These are phyloP conservation scores for Macrochelys suwanniensis DNA, from an alignment of 2,797 vertebrate genomes.

Conservation along the genomic window DNA sequence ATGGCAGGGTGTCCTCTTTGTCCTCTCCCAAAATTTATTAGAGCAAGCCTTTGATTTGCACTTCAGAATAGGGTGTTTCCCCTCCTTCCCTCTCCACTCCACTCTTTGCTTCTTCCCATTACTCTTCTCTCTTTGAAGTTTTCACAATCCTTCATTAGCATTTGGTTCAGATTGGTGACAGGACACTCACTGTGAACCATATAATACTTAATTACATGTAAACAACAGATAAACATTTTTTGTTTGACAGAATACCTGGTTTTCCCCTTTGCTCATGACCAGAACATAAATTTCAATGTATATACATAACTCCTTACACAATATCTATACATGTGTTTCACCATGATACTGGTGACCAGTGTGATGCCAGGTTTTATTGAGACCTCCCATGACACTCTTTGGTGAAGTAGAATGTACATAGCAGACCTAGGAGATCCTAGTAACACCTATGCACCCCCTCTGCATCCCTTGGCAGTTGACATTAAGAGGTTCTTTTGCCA, in stretches of 20 bases:
- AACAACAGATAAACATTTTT: neutral
- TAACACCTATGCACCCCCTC: neutral
- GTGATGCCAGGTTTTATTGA: neutral
- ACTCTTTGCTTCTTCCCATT: neutral
- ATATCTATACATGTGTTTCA: neutral
- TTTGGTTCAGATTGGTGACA: neutral
- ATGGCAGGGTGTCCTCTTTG: neutral
- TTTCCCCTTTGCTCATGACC: neutral
- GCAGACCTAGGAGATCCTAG: neutral
- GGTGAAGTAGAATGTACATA: neutral
- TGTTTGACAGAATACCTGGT: neutral
- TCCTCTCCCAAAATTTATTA: neutral
- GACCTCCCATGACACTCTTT: neutral
- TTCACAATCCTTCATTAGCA: neutral
- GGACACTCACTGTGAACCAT: neutral
- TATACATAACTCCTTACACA: neutral
- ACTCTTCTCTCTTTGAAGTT: neutral
- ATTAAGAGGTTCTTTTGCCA: neutral
- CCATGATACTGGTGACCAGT: neutral
- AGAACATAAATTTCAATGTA: neutral
- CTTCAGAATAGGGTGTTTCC: neutral
- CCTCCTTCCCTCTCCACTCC: neutral
- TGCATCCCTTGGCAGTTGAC: neutral
- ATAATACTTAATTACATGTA: neutral
- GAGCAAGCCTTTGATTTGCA: neutral